phyloP scores from a whole-genome alignment of 2,113 vertebrate species.

The Notiomystis cincta region DNA sequence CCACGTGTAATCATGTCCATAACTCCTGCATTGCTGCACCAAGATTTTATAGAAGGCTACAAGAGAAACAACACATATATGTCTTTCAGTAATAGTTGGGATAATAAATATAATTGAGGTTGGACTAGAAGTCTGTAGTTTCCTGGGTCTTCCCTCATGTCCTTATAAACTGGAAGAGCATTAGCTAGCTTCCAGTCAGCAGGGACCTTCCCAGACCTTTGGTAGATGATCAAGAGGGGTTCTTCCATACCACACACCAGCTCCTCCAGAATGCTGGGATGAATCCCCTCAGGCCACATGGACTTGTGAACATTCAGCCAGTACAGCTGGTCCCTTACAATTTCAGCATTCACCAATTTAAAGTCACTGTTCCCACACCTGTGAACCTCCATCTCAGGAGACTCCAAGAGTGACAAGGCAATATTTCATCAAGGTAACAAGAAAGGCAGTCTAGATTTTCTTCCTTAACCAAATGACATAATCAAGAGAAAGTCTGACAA shows the following conservation, averaged over 20 bases:
- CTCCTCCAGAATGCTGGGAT: background rate
- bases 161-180: background rate
- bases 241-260: background rate
- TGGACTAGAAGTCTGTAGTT: background rate
- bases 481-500: background rate
- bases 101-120: background rate
- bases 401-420: background rate
- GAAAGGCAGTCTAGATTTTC: background rate
- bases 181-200: background rate
- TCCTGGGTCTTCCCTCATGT: background rate
- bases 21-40: background rate
- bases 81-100: background rate
- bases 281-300: background rate
- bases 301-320: background rate
- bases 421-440: background rate
- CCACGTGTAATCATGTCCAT: background rate
- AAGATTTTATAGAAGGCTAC: background rate
- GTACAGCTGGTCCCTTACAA: background rate
- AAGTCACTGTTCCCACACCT: background rate
- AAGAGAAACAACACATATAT: background rate
- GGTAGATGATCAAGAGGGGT: background rate
- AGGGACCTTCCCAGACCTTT: background rate
- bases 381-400: background rate
- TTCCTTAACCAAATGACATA: background rate
- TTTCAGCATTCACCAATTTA: background rate